Percentiles rank a stretch among this genome's conserved stretches.
Conservation (phyloP, 2,888 invertebrate species). For the Coelopa pilipes region DNA sequence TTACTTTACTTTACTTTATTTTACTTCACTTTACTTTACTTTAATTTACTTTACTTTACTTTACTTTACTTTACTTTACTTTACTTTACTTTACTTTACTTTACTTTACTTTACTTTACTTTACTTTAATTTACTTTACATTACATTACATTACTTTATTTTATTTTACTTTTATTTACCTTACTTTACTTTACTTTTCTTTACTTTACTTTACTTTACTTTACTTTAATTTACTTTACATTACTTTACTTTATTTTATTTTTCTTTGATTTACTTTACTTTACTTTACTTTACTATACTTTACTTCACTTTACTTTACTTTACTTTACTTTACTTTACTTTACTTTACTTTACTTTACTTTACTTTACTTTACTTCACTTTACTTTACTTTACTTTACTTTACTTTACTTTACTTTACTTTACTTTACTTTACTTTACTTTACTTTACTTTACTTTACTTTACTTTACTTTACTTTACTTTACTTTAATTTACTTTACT, state of each 20-base stretch:
- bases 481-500: too few relatives aligned
- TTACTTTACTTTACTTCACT: slow-evolving; percentile 33
- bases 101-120: slow-evolving; percentile 33
- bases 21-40: slow-evolving; percentile 22
- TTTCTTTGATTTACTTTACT: slow-evolving; percentile 34
- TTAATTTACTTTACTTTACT: too few relatives aligned
- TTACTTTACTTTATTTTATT: too few relatives aligned
- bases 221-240: too few relatives aligned
- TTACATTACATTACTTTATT: too few relatives aligned
- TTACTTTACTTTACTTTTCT: too few relatives aligned
- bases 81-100: slow-evolving; percentile 32
- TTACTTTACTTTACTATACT: slow-evolving; percentile 36
- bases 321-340: slow-evolving; percentile 32
- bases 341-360: slow-evolving; percentile 33
- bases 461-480: slow-evolving; percentile 26
- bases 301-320: slow-evolving; percentile 31
- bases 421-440: slow-evolving; percentile 36
- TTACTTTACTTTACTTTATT: slow-evolving; percentile 28
- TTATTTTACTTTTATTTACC: too few relatives aligned
- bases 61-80: slow-evolving; percentile 31
- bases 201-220: too few relatives aligned
- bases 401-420: slow-evolving; percentile 36
- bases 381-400: slow-evolving; percentile 29
- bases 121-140: too few relatives aligned
- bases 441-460: slow-evolving; percentile 23